Percentiles rank a stretch among this genome's conserved stretches.
phyloP scores from a whole-genome alignment of 2,113 vertebrate species.

The Urocitellus parryii region DNA sequence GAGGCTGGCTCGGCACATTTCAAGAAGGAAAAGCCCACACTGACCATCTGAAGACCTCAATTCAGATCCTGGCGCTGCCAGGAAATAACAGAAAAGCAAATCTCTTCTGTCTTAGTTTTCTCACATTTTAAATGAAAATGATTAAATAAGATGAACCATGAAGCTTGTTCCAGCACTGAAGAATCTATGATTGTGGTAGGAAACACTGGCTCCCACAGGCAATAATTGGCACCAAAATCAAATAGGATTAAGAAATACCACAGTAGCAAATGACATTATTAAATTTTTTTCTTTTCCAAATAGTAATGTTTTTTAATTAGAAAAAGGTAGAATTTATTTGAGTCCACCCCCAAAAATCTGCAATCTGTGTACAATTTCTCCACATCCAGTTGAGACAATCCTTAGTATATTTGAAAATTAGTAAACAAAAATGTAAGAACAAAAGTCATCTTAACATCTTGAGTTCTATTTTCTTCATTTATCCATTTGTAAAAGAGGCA shows the following conservation, averaged over 20 bases:
- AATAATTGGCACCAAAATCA: neutral
- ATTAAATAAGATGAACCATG: neutral
- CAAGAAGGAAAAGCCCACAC: neutral
- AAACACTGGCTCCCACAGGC: neutral
- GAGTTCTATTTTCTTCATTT: neutral
- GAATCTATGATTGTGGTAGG: neutral
- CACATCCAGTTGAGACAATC: neutral
- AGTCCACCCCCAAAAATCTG: neutral
- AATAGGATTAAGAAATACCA: constrained; percentile 1
- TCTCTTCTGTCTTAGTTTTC: neutral
- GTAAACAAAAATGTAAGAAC: neutral
- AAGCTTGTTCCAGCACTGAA: neutral
- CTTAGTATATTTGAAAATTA: neutral
- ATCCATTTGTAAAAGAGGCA: constrained; percentile 9
- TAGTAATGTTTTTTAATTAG: neutral
- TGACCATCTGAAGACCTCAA: neutral
- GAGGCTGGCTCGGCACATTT: neutral
- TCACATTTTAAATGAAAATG: neutral
- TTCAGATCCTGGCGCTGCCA: neutral
- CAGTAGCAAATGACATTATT: neutral
- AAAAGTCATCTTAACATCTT: constrained; percentile 5
- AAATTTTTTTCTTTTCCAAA: constrained; percentile 1
- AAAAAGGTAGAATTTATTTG: neutral
- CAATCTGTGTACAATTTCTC: neutral
- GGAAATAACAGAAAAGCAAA: neutral